Evolutionary conservation across 2,888 invertebrate genomes (phyloP).

Genomic region (Lasioglossum figueresi): DNA sequence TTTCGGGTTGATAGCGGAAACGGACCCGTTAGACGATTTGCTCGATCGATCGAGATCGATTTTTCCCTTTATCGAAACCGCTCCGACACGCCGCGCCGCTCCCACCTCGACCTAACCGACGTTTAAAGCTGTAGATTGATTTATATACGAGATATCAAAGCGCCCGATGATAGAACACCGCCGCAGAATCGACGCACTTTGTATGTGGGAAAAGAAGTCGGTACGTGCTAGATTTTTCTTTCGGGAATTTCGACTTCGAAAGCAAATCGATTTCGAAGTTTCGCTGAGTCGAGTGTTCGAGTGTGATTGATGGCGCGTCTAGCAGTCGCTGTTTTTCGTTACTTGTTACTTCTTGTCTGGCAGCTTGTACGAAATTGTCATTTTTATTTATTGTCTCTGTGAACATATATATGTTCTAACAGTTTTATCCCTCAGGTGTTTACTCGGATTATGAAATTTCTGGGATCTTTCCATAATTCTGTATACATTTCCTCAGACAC

Average conservation of each 20-base stretch:
- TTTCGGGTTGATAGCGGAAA: conserved; percentile 12
- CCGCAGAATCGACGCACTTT: neutral
- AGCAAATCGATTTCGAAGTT: neutral
- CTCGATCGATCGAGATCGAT: neutral
- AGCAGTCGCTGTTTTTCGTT: neutral
- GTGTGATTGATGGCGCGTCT: conserved; percentile 2
- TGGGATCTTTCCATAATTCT: too few relatives aligned
- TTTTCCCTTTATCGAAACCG: neutral
- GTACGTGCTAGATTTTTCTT: neutral
- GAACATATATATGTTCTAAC: neutral
- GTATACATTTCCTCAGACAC: too few relatives aligned
- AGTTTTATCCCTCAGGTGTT: neutral
- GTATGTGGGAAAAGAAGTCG: neutral
- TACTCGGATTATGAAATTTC: too few relatives aligned
- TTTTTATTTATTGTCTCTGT: neutral
- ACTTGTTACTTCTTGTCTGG: neutral
- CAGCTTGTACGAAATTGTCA: neutral
- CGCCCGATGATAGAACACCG: neutral
- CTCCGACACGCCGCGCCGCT: neutral
- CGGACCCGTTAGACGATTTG: conserved; percentile 10
- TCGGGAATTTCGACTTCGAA: neutral
- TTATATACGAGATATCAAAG: neutral
- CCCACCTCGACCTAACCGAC: neutral
- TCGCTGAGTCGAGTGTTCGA: neutral
- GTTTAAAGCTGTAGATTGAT: neutral